Evolutionary conservation across 2,113 vertebrate species (phyloP), one percentile per base, ranked within the genome.

Genomic region (Pitta sordida): DNA sequence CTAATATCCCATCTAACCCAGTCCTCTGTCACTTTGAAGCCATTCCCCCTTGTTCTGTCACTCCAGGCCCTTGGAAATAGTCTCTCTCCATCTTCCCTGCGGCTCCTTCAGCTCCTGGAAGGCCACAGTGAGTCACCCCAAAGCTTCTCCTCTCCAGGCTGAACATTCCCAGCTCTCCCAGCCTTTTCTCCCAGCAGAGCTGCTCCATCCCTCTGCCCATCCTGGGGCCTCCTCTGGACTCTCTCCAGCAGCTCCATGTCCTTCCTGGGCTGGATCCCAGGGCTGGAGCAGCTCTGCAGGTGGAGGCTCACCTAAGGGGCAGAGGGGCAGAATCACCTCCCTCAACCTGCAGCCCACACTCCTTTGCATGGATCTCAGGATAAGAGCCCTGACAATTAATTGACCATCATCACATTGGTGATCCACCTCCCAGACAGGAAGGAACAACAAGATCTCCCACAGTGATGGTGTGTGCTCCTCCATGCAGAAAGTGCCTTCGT

Each of bases 1-100:
- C 32, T 7, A 30, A 62, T 0, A 32, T 44, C 56, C 8, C 3
- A 44, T 3, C 56, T 2, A 37, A 2, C 3, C 32, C 26, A 36
- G 3, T 36, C 5, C 20, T 83, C 53, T 49, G 11, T 6, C 53
- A 49, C 3, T 49, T 3, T 1, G 32, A 10, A 71, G 32, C n/a
- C 81, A 53, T 53, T 71, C 37, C 46, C 44, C 4, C 39, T 43
- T 32, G 9, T 74, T 7, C 69, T 74, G 69, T 8, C 49, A 23
- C 69, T 74, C 1, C 51, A 56, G 56, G 2, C 1, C 59, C 49
- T 55, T 74, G 27, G 6, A 0, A 39, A 74, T 48, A 48, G 53
- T 59, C 59, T 55, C 58, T 74, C 69, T 74, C 23, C 49, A 19
- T 2, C 2, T 10, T 64, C 39, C 49, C 41, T 64, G 58, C 2